phyloP scores from a whole-genome alignment of 2,797 vertebrate species.

The Myotis pilosus region DNA sequence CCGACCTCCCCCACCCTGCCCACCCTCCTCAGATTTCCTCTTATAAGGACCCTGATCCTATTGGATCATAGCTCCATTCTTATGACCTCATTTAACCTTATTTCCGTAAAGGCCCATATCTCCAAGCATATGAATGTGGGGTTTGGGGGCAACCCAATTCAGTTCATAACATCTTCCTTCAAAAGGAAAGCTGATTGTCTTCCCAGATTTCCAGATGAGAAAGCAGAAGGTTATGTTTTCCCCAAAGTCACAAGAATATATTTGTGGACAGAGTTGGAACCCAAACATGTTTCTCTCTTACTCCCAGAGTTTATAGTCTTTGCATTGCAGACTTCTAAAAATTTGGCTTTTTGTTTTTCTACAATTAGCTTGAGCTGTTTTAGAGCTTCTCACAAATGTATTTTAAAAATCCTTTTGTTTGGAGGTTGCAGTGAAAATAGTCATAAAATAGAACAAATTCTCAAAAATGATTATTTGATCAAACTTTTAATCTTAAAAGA shows the following conservation, averaged over 20 bases:
- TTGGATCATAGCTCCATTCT: background rate
- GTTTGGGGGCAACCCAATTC: background rate
- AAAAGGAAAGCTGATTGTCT: background rate
- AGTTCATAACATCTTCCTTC: background rate
- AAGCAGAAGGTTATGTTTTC: background rate
- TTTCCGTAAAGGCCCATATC: background rate
- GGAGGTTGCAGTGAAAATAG: background rate
- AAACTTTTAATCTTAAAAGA: background rate
- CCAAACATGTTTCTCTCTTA: background rate
- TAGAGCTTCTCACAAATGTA: background rate
- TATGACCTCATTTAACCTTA: background rate
- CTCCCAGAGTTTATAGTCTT: no score
- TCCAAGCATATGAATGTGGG: background rate
- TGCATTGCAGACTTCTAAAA: background rate
- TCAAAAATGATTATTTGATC: background rate
- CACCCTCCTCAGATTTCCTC: background rate
- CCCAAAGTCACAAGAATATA: background rate
- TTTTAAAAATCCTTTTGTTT: background rate
- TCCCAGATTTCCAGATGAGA: background rate
- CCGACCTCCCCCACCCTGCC: no score
- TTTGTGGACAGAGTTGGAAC: background rate
- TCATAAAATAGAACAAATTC: background rate
- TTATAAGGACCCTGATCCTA: background rate
- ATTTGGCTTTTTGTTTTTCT: background rate
- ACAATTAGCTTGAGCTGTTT: background rate